Evolutionary conservation across 1,140 invertebrate species (phyloP).

Genomic region (Euwallacea fornicatus): DNA sequence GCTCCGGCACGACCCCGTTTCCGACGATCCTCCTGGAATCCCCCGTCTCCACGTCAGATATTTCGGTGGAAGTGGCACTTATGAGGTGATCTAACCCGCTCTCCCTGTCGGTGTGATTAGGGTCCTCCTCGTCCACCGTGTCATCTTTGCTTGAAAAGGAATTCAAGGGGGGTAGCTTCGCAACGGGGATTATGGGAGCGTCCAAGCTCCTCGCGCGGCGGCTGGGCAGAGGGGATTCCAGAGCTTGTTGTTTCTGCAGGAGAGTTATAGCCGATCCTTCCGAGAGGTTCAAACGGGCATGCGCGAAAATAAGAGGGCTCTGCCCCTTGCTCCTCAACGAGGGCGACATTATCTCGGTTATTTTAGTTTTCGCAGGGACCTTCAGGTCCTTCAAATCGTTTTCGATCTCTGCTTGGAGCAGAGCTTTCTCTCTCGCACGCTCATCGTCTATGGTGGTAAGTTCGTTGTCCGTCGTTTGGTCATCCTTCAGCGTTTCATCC

Average conservation of each 20-base stretch:
- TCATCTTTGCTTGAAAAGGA: constrained; percentile 87
- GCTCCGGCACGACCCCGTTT: constrained; percentile 33
- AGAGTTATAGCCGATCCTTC: constrained; percentile 76
- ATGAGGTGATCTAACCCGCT: constrained; percentile 42
- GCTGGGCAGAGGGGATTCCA: constrained; percentile 71
- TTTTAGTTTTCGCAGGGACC: constrained; percentile 52
- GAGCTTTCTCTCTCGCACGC: constrained; percentile 48
- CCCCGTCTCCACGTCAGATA: constrained; percentile 52
- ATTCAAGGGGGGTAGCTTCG: constrained; percentile 76
- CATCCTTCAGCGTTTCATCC: constrained; percentile 55
- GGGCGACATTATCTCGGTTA: constrained; percentile 57
- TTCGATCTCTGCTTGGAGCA: constrained; percentile 50
- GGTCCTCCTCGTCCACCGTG: constrained; percentile 71
- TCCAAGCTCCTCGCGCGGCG: constrained; percentile 80
- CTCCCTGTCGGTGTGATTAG: constrained; percentile 39
- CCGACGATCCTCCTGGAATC: constrained; percentile 38
- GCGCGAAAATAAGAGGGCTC: constrained; percentile 75
- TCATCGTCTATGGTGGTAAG: constrained; percentile 48
- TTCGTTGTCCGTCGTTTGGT: constrained; percentile 61
- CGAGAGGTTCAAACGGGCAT: constrained; percentile 74
- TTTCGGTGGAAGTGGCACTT: constrained; percentile 50
- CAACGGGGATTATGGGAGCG: constrained; percentile 76
- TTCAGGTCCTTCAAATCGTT: constrained; percentile 49
- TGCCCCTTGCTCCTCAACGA: constrained; percentile 67
- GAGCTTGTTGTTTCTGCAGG: constrained; percentile 71